Evolutionary conservation across 1,140 invertebrate genomes (phyloP).

Genomic region (Papilio polytes): DNA sequence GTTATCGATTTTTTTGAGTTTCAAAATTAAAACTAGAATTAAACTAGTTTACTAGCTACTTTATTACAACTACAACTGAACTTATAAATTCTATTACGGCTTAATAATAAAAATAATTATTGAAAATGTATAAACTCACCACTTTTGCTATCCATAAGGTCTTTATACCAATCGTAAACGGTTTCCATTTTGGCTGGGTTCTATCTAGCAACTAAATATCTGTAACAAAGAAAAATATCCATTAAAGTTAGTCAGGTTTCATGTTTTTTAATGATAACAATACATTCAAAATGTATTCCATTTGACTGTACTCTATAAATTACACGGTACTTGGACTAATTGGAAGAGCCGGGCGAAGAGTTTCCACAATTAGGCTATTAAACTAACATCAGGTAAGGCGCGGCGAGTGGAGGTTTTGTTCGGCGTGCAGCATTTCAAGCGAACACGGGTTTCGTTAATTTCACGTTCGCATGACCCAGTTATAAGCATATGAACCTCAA

Average conservation of each 20-base stretch:
- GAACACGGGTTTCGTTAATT: slow-evolving; percentile 3
- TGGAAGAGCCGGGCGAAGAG: too few species aligned
- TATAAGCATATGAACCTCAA: not conserved
- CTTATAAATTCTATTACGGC: too few species aligned
- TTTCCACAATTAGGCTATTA: slow-evolving; percentile 24
- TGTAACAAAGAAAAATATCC: slow-evolving; percentile 80
- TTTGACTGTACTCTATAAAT: not conserved
- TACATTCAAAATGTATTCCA: not conserved
- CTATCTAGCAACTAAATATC: slow-evolving; percentile 78
- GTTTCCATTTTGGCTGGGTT: slow-evolving; percentile 84
- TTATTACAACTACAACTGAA: too few species aligned
- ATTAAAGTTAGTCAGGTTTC: not conserved
- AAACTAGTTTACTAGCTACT: too few species aligned
- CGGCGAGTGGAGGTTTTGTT: not conserved
- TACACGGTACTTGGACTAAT: not conserved
- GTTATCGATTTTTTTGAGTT: not conserved
- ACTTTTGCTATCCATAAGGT: slow-evolving; percentile 91
- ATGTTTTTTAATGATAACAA: not conserved
- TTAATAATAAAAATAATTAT: too few species aligned
- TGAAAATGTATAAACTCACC: slow-evolving; percentile 86
- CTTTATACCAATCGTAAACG: slow-evolving; percentile 89
- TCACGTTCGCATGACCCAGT: not conserved
- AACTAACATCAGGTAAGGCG: slow-evolving; percentile 6
- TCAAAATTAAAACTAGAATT: too few species aligned
- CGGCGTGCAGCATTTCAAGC: not conserved